These are phyloP conservation scores for Drosophila sulfurigaster DNA, from an alignment of 1,140 invertebrate species.

Conservation along the genomic window DNA sequence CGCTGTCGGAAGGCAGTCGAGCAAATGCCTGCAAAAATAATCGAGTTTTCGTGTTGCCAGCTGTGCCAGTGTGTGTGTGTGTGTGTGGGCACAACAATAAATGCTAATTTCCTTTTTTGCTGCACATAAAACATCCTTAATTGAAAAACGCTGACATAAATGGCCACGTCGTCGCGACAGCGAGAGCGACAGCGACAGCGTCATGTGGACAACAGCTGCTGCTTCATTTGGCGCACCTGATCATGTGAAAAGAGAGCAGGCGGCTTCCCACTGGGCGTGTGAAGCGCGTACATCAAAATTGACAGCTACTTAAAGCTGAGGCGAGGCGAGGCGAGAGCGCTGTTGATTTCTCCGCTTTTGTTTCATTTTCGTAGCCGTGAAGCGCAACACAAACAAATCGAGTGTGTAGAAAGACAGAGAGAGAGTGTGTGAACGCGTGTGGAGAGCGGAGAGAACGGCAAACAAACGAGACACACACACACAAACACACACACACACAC, in stretches of 20 bases:
- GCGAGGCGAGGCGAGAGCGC: not conserved
- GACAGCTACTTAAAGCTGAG: conserved; percentile 67
- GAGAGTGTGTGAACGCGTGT: too few species aligned
- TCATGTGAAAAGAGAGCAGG: too few species aligned
- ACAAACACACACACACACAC: too few species aligned
- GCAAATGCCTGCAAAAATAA: conserved; percentile 61
- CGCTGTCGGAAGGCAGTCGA: conserved; percentile 38
- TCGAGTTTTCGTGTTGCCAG: conserved; percentile 54
- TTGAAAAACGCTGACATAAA: conserved; percentile 76
- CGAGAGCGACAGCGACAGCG: not conserved
- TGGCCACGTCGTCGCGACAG: conserved; percentile 25
- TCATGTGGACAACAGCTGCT: not conserved
- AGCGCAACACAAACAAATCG: conserved; percentile 40
- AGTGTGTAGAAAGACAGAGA: not conserved
- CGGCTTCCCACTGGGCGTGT: conserved; percentile 1
- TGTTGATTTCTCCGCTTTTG: conserved; percentile 25
- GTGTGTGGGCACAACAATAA: conserved; percentile 64
- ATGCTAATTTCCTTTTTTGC: conserved; percentile 74
- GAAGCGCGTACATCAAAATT: conserved; percentile 62
- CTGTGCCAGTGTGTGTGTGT: conserved; percentile 1
- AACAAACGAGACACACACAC: conserved; percentile 56
- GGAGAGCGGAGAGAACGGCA: not conserved
- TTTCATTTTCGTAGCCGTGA: conserved; percentile 40
- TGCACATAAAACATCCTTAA: conserved; percentile 72
- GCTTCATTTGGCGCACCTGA: not conserved